These are phyloP conservation scores for Scrobipalpa atriplicella DNA, from an alignment of 2,888 invertebrate species.

Conservation along the genomic window DNA sequence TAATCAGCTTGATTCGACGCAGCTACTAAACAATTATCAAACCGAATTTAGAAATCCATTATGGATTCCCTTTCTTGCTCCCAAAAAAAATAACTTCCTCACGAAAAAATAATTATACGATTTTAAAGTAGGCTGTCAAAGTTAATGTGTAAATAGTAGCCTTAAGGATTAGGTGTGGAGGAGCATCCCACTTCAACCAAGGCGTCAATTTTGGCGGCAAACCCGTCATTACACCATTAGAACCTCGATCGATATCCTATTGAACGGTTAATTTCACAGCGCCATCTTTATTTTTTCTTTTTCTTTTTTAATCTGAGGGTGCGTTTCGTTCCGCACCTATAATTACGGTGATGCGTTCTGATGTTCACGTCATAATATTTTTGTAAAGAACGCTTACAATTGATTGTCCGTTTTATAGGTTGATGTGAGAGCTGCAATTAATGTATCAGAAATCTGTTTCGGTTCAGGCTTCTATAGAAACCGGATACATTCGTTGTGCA, in stretches of 20 bases:
- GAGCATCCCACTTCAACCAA: slow-evolving; percentile 58
- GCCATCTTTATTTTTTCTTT: slow-evolving; percentile 49
- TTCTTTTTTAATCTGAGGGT: slow-evolving; percentile 51
- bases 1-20: slow-evolving; percentile 64
- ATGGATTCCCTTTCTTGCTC: slow-evolving; percentile 57
- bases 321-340: slow-evolving; percentile 50
- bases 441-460: slow-evolving; percentile 29
- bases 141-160: slow-evolving; percentile 80
- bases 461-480: slow-evolving; percentile 22
- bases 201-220: slow-evolving; percentile 77
- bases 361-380: slow-evolving; percentile 72
- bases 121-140: slow-evolving; percentile 78
- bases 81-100: slow-evolving; percentile 55
- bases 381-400: slow-evolving; percentile 30
- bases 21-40: slow-evolving; percentile 59
- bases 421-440: slow-evolving; percentile 25
- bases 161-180: slow-evolving; percentile 56
- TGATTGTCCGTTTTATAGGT: slow-evolving; percentile 19
- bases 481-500: slow-evolving; percentile 22
- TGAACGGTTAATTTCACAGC: slow-evolving; percentile 61
- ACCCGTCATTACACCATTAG: slow-evolving; percentile 78
- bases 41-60: slow-evolving; percentile 69
- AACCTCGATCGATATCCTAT: slow-evolving; percentile 76
- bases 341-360: slow-evolving; percentile 66
- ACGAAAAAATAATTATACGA: slow-evolving; percentile 74